Percentiles rank a stretch among this genome's conserved stretches.
These are phyloP conservation scores for Aphelinus certus DNA, from an alignment of 1,140 invertebrate genomes.

Conservation along the genomic window DNA sequence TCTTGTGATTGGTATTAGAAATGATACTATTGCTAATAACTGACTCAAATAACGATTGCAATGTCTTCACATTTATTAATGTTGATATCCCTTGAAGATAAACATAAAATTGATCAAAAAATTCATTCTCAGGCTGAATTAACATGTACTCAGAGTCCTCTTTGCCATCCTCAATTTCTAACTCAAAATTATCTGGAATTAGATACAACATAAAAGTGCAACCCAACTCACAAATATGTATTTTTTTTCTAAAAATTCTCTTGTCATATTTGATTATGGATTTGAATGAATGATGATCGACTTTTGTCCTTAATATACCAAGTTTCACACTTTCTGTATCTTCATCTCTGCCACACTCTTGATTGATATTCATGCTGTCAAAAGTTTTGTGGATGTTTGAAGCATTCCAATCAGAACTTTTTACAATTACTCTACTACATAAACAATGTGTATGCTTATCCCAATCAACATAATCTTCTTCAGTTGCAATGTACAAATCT, in stretches of 20 bases:
- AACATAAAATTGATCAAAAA: conserved; percentile 12
- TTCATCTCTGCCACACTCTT: neutral
- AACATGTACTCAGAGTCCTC: neutral
- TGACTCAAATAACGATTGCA: neutral
- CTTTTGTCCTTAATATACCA: too few species aligned
- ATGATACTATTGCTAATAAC: conserved; percentile 4
- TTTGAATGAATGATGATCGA: neutral
- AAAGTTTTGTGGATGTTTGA: neutral
- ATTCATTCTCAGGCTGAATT: neutral
- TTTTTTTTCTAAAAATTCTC: conserved; percentile 5
- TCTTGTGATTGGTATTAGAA: too few species aligned
- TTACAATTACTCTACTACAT: conserved; percentile 49
- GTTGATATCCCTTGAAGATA: neutral
- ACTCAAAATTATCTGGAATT: neutral
- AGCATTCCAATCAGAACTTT: neutral
- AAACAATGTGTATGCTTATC: conserved; percentile 33
- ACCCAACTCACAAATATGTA: conserved; percentile 8
- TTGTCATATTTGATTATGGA: neutral
- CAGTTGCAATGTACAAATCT: conserved; percentile 23
- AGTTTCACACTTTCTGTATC: neutral
- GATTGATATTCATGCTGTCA: neutral
- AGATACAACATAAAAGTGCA: conserved; percentile 1
- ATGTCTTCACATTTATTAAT: neutral
- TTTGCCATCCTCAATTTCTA: neutral
- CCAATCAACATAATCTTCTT: conserved; percentile 22